These are phyloP conservation scores for Lucinisca nassula DNA, from an alignment of 2,888 invertebrate genomes.

Conservation along the genomic window DNA sequence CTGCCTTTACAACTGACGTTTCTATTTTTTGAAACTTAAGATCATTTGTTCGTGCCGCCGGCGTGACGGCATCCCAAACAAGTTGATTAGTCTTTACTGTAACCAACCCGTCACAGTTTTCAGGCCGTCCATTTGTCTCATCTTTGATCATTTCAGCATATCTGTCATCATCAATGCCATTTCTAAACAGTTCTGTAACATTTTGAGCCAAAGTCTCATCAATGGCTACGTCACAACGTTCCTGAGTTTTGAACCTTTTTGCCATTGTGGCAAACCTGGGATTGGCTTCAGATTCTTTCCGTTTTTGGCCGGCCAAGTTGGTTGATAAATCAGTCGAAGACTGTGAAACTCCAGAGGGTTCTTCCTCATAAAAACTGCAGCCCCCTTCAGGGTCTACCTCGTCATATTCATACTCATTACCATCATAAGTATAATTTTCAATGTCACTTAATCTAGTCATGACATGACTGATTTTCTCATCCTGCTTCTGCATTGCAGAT, in stretches of 20 bases:
- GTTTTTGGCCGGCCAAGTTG: background rate
- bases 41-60: constrained; percentile 20
- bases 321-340: background rate
- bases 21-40: constrained; percentile 35
- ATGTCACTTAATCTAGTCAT: background rate
- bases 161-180: constrained; percentile 46
- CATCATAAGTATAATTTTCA: background rate
- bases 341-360: background rate
- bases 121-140: constrained; percentile 35
- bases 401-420: background rate
- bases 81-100: constrained; percentile 39
- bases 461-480: background rate
- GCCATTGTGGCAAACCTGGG: constrained; percentile 28
- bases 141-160: constrained; percentile 47
- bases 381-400: background rate
- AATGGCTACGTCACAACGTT: constrained; percentile 28
- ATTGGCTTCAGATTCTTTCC: background rate
- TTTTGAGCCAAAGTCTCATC: constrained; percentile 39
- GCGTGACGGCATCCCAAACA: constrained; percentile 39
- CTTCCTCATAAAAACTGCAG: background rate
- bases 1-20: constrained; percentile 40
- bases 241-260: constrained; percentile 38
- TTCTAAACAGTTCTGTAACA: constrained; percentile 43
- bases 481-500: background rate
- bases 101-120: constrained; percentile 44